These are phyloP conservation scores for Echiichthys vipera DNA, from an alignment of 2,797 vertebrate genomes.

Conservation along the genomic window DNA sequence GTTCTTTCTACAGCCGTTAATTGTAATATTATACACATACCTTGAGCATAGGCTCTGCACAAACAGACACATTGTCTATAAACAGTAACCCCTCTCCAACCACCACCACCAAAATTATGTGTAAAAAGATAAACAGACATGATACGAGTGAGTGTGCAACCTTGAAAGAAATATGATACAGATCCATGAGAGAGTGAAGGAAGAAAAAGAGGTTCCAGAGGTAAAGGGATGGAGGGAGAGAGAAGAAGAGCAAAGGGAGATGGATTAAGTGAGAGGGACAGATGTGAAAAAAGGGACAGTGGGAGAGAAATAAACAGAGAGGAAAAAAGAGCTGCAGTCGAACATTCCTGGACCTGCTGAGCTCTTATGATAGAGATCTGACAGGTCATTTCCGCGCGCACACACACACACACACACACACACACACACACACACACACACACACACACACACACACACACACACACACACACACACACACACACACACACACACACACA, in stretches of 20 bases:
- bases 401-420: conserved; percentile 15
- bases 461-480: conserved; percentile 42
- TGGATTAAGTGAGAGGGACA: conserved; percentile 55
- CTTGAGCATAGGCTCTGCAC: conserved; percentile 45
- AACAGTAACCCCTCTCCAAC: conserved; percentile 18
- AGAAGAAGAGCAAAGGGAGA: conserved; percentile 49
- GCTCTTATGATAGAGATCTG: conserved; percentile 68
- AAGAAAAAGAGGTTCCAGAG: conserved; percentile 1
- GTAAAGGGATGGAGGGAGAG: conserved; percentile 18
- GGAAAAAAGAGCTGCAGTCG: conserved; percentile 83
- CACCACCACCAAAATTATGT: conserved; percentile 30
- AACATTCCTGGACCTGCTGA: conserved; percentile 72
- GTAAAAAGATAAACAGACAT: conserved; percentile 64
- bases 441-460: conserved; percentile 15
- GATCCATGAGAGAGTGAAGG: conserved; percentile 13
- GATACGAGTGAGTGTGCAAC: conserved; percentile 48
- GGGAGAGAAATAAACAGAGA: conserved; percentile 54
- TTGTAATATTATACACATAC: conserved; percentile 55
- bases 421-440: conserved; percentile 46
- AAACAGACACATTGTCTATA: conserved; percentile 49
- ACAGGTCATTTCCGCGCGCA: conserved; percentile 45
- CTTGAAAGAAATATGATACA: conserved; percentile 61
- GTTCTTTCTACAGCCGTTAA: conserved; percentile 31
- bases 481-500: conserved; percentile 42
- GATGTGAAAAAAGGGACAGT: conserved; percentile 41